Evolutionary conservation across 92 coral and sea anemone species (phyloP).

Genomic region (Pocillopora grandis): DNA sequence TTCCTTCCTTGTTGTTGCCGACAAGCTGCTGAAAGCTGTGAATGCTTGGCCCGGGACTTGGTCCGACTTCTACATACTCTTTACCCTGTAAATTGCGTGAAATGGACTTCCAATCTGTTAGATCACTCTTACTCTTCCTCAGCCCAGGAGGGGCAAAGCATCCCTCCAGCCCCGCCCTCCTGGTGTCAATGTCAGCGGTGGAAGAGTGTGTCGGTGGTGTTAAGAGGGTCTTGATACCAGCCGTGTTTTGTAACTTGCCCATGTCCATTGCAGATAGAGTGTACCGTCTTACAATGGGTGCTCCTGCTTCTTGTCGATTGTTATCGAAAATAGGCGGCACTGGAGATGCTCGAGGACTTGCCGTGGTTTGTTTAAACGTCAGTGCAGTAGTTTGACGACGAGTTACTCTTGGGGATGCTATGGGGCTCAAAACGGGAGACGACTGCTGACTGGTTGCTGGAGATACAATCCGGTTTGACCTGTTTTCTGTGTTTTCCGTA

Average conservation of each 20-base stretch:
- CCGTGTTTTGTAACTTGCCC: conserved; percentile 19
- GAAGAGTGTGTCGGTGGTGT: conserved; percentile 13
- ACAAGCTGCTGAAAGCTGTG: conserved; percentile 9
- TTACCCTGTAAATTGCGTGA: conserved; percentile 21
- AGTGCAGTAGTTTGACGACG: conserved; percentile 15
- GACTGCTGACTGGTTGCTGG: conserved; percentile 24
- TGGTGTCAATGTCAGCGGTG: background rate
- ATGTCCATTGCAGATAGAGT: conserved; percentile 46
- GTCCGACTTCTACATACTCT: conserved; percentile 3
- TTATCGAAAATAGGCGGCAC: background rate
- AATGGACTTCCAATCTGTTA: conserved; percentile 42
- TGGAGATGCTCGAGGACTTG: conserved; percentile 20
- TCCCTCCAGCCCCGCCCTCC: conserved; percentile 7
- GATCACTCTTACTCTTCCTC: conserved; percentile 45
- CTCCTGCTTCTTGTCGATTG: conserved; percentile 9
- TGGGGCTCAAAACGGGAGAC: conserved; percentile 15
- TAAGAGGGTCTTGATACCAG: background rate
- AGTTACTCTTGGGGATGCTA: conserved; percentile 12
- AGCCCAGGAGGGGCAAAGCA: conserved; percentile 41
- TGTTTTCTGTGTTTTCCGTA: conserved; percentile 4
- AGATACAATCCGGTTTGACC: conserved; percentile 15
- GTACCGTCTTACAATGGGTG: conserved; percentile 27
- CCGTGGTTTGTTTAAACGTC: conserved; percentile 10
- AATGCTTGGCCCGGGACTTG: background rate
- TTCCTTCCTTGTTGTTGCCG: conserved; percentile 14